These are phyloP conservation scores for Anoplius nigerrimus DNA, from an alignment of 2,888 invertebrate species.

Conservation along the genomic window DNA sequence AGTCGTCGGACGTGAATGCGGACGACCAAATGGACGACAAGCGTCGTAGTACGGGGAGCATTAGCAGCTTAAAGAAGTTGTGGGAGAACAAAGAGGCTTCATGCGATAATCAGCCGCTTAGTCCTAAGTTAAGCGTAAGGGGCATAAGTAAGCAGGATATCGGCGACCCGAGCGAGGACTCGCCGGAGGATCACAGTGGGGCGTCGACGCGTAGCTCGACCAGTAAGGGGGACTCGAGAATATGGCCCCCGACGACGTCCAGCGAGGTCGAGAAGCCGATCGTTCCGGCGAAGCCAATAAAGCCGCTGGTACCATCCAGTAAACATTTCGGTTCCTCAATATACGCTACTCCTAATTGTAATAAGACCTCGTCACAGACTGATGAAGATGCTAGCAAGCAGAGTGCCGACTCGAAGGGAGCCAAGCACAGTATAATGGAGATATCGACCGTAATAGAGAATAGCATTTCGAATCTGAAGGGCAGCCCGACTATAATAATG, in stretches of 20 bases:
- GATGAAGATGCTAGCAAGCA: conserved; percentile 44
- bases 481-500: conserved; percentile 77
- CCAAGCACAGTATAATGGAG: conserved; percentile 79
- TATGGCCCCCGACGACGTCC: conserved; percentile 76
- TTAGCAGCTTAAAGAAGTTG: conserved; percentile 92
- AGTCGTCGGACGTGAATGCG: conserved; percentile 58
- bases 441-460: conserved; percentile 81
- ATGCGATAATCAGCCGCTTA: conserved; percentile 78
- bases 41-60: conserved; percentile 93
- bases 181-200: conserved; percentile 75
- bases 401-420: conserved; percentile 46
- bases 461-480: conserved; percentile 80
- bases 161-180: conserved; percentile 67
- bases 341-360: conserved; percentile 85
- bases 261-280: conserved; percentile 80
- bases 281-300: conserved; percentile 76
- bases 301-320: conserved; percentile 72
- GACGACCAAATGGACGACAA: conserved; percentile 86
- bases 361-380: conserved; percentile 49
- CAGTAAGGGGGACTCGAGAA: conserved; percentile 75
- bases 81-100: conserved; percentile 89
- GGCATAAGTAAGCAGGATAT: conserved; percentile 57
- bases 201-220: conserved; percentile 73
- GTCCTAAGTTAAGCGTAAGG: conserved; percentile 78
- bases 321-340: conserved; percentile 79